phyloP scores from a whole-genome alignment of 2,113 vertebrate genomes.

The Pterocles burchelli region DNA sequence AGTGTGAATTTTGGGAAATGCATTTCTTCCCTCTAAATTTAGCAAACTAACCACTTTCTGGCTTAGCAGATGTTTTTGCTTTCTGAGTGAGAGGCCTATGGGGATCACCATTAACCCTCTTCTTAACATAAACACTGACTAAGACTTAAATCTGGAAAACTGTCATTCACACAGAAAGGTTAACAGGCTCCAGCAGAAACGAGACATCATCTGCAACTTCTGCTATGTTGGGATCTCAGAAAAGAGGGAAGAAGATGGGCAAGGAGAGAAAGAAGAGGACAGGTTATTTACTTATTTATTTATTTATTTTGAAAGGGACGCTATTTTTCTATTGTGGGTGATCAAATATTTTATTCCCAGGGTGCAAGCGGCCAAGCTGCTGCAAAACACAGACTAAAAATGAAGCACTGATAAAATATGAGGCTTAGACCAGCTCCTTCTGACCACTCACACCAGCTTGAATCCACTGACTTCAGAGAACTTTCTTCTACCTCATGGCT shows the following conservation, averaged over 20 bases:
- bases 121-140: conserved; percentile 52
- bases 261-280: neutral
- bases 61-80: conserved; percentile 65
- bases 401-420: neutral
- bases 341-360: neutral
- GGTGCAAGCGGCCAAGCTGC: neutral
- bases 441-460: neutral
- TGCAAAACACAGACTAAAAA: neutral
- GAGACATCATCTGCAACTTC: neutral
- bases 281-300: neutral
- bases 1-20: conserved; percentile 51
- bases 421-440: neutral
- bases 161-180: conserved; percentile 44
- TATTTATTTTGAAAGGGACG: neutral
- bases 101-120: conserved; percentile 62
- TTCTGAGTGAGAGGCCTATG: neutral
- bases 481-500: neutral
- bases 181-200: conserved; percentile 27
- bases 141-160: conserved; percentile 39
- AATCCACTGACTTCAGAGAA: neutral
- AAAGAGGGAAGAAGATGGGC: neutral
- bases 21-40: conserved; percentile 51
- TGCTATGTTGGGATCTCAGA: neutral
- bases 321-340: neutral
- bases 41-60: conserved; percentile 60